Conservation (phyloP, 1,140 invertebrate species). For the Aphaenogaster rudis region DNA sequence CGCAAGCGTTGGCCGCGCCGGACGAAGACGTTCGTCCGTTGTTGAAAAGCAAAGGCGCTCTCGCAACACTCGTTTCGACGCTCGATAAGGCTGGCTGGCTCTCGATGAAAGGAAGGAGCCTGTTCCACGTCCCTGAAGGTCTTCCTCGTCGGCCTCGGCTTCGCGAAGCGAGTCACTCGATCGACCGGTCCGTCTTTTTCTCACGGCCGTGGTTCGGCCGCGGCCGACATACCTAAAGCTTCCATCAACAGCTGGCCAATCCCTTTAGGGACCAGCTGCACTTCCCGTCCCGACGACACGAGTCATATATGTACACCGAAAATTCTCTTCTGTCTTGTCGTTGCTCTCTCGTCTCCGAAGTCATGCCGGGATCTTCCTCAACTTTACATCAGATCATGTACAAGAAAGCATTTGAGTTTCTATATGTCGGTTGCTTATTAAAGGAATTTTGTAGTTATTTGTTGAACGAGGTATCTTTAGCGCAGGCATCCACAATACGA, state of each 20-base stretch:
- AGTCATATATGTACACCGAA: conserved; percentile 67
- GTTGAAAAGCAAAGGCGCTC: conserved; percentile 43
- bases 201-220: conserved; percentile 77
- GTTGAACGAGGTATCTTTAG: background rate
- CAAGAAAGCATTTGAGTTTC: background rate
- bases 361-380: background rate
- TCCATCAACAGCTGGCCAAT: conserved; percentile 83
- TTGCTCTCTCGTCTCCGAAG: background rate
- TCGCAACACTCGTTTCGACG: conserved; percentile 57
- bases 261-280: conserved; percentile 80
- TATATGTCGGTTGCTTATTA: background rate
- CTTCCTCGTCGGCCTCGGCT: conserved; percentile 75
- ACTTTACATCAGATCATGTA: conserved; percentile 28
- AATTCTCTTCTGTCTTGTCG: conserved; percentile 31
- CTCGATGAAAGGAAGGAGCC: conserved; percentile 74
- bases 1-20: conserved; percentile 22
- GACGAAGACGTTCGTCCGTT: conserved; percentile 37
- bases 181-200: conserved; percentile 76
- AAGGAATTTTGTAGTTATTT: background rate
- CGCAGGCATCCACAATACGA: background rate
- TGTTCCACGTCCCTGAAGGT: conserved; percentile 73
- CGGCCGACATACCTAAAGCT: conserved; percentile 79
- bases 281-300: conserved; percentile 72
- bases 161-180: conserved; percentile 68
- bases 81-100: conserved; percentile 63